phyloP scores from a whole-genome alignment of 2,888 invertebrate genomes.

The Kuschelorhynchus macadamiae region DNA sequence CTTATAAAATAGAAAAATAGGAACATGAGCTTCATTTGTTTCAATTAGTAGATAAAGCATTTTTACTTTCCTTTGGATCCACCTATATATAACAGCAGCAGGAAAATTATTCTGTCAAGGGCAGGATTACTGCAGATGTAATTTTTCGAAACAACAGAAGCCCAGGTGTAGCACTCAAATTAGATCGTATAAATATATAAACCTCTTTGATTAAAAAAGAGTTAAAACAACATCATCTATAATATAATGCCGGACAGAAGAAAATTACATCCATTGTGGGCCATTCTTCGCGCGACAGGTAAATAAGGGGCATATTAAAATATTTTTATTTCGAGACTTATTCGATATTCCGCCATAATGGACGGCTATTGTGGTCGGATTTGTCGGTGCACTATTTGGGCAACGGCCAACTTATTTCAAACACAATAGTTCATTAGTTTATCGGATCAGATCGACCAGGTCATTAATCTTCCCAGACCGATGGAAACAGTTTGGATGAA shows the following conservation, averaged over 20 bases:
- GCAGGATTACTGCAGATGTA: too few relatives aligned
- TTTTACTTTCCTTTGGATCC: too few relatives aligned
- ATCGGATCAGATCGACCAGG: slow-evolving; percentile 69
- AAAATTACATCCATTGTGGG: slow-evolving; percentile 32
- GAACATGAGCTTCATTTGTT: too few relatives aligned
- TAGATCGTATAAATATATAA: too few relatives aligned
- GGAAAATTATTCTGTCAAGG: too few relatives aligned
- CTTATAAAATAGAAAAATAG: too few relatives aligned
- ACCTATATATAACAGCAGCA: too few relatives aligned
- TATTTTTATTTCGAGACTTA: slow-evolving; percentile 40
- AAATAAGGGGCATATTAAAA: slow-evolving; percentile 44
- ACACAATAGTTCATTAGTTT: slow-evolving; percentile 70
- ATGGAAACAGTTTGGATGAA: slow-evolving; percentile 22
- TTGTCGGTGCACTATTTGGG: slow-evolving; percentile 60
- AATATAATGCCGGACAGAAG: slow-evolving; percentile 6
- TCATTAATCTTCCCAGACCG: slow-evolving; percentile 64
- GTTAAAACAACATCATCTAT: too few relatives aligned
- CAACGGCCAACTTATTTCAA: slow-evolving; percentile 45
- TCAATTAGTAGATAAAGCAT: too few relatives aligned
- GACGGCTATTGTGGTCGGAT: slow-evolving; percentile 64
- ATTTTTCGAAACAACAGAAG: too few relatives aligned
- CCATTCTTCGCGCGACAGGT: slow-evolving; percentile 37
- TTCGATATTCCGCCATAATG: slow-evolving; percentile 62
- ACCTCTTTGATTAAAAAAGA: too few relatives aligned
- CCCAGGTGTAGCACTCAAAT: too few relatives aligned